These are phyloP conservation scores for Galemys pyrenaicus DNA, from an alignment of 2,113 vertebrate species.

Conservation along the genomic window DNA sequence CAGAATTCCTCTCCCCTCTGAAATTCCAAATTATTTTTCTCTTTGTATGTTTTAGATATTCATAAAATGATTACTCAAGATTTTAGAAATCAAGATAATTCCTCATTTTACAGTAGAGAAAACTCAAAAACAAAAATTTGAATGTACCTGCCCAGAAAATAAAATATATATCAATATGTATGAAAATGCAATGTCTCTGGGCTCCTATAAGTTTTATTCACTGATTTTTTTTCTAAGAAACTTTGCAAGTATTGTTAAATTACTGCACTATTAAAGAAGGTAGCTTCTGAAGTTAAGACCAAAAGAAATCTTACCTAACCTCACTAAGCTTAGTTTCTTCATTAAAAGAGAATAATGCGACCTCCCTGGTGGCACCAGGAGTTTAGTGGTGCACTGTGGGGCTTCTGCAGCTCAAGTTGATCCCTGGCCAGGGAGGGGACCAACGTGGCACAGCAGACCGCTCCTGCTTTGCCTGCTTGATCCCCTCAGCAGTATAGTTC, in stretches of 20 bases:
- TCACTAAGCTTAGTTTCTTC: background rate
- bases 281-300: background rate
- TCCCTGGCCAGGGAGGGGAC: too few species aligned
- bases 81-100: background rate
- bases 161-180: background rate
- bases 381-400: too few species aligned
- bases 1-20: background rate
- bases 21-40: constrained; percentile 51
- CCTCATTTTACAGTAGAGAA: background rate
- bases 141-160: constrained; percentile 1
- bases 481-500: too few species aligned
- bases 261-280: background rate
- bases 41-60: background rate
- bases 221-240: constrained; percentile 37
- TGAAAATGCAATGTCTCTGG: background rate
- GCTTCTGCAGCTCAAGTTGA: too few species aligned
- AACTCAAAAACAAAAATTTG: background rate
- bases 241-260: background rate
- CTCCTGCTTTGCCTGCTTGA: too few species aligned
- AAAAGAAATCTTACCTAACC: background rate
- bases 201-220: background rate
- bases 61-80: constrained; percentile 15
- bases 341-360: background rate
- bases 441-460: too few species aligned
- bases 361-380: too few species aligned